Base-by-base conservation (phyloP, 1,140 invertebrate genomes). In the Atta texana region DNA sequence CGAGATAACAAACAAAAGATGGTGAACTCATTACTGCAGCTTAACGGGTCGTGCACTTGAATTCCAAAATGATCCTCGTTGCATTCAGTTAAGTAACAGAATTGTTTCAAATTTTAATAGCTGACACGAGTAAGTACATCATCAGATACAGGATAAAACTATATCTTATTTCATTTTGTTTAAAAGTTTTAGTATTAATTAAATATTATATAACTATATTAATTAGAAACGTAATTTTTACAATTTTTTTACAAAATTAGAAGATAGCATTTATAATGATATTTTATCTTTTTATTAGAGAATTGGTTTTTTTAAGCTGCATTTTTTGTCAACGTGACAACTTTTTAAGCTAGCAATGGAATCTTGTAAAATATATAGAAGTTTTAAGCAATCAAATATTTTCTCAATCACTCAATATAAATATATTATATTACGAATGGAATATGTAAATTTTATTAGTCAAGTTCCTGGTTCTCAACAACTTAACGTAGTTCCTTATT, bases 1-100 rank as follows among this genome's bases (percentile, higher is more conserved):
- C 86, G 77, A 49, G 87, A 85, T 82, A 68, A 90, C 89, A 89
- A 90, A 88, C 44, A 82, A 91, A 90, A 86, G 72, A 53, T 75
- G 75, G 34, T n/a, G 51, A 74, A 28, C 77, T 24, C 59, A 28
- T 63, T 24, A 63, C 5, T 34, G 63, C 28, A 1, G 24, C 16
- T 24, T 24, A 24, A 24, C 24, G 24, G 0, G 24, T 24, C 28
- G 18, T 31, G 7, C 16, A 21, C 31, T 61, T n/a, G 5, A 16
- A 21, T n/a, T 16, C 28, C 5, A 18, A n/a, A 31, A 18, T 18
- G 51, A 75, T 57, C 7, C 6, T 28, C 14, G 24, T 10, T 28
- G 7, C 24, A 31, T 72, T 16, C 2, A 53, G 8, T 53, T 16
- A 7, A 7, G 16, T 59, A 39, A 76, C 4, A 44, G 16, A 61